phyloP scores from a whole-genome alignment of 2,888 invertebrate genomes.

The Salpingus planirostris region DNA sequence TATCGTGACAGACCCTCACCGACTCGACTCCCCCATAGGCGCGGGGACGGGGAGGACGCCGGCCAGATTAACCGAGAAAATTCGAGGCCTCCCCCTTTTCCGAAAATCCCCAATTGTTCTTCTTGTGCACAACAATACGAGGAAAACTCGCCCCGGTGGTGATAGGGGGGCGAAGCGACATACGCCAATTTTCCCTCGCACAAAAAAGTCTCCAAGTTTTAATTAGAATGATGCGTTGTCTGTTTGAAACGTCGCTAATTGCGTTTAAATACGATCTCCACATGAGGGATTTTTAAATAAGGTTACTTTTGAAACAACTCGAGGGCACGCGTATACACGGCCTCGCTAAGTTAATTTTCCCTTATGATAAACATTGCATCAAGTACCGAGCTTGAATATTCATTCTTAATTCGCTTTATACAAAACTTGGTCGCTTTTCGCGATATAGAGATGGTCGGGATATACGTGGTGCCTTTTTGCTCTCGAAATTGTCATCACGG shows the following conservation, averaged over 20 bases:
- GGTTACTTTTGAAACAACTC: conserved; percentile 5
- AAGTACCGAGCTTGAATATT: background rate
- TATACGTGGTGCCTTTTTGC: too few relatives aligned
- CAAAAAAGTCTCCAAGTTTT: too few relatives aligned
- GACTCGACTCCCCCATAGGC: conserved; percentile 5
- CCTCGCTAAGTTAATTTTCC: conserved; percentile 16
- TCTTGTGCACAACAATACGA: too few relatives aligned
- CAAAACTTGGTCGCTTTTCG: conserved; percentile 7
- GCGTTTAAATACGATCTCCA: conserved; percentile 4
- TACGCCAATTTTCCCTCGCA: too few relatives aligned
- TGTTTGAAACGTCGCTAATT: conserved; percentile 2
- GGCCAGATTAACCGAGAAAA: conserved; percentile 6
- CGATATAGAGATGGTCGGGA: too few relatives aligned
- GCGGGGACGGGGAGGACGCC: too few relatives aligned
- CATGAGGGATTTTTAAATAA: conserved; percentile 11
- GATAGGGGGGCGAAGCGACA: too few relatives aligned
- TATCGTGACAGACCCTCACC: conserved; percentile 31
- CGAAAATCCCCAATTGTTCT: too few relatives aligned
- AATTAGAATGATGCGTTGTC: too few relatives aligned
- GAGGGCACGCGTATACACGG: conserved; percentile 5
- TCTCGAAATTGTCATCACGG: too few relatives aligned
- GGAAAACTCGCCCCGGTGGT: too few relatives aligned
- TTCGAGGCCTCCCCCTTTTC: too few relatives aligned
- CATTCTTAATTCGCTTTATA: conserved; percentile 17
- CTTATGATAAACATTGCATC: conserved; percentile 5